Evolutionary conservation across 2,113 vertebrate genomes (phyloP), one percentile per base, ranked within the genome.

Genomic region (Muntiacus muntjak): DNA sequence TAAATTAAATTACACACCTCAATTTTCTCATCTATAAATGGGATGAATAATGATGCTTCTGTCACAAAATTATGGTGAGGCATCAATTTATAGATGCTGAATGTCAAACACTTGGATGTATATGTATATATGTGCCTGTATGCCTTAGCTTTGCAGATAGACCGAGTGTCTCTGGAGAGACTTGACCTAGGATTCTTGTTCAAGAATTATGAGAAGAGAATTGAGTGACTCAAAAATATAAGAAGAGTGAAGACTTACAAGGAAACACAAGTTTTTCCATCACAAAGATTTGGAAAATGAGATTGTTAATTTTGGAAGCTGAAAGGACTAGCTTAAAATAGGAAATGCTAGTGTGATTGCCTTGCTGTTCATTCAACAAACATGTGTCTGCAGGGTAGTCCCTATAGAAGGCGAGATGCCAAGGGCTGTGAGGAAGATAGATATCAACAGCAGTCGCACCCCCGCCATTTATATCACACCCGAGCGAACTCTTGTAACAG

Each of bases 291-390:
- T 47, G 52, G 54, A 64, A 92, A 96, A 92, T 5, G 55, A 78
- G 36, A 83, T 60, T 87, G 81, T 67, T 94, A 58, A 83, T 95
- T 95, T 40, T 95, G 62, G 76, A 83, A 88, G 45, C 82, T 78
- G 33, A 89, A 43, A 6, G 21, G 10, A 9, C 25, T 62, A 26
- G 21, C 88, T 85, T 92, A 92, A 92, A 79, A 85, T 60, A 89
- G 33, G 92, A 79, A 25, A 71, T 95, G 58, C 52, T 87, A 58
- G 86, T 74, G 50, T 86, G 58, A 60, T 60, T 81, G 71, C 52
- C 45, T 2, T 28, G 36, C 30, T 55, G 23, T 60, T 90, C 67
- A 71, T 81, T 62, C 58, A 67, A 45, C 50, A 85, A 60, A 89
- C n/a, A 79, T 2, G 16, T 60, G 28, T 71, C 50, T 87, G 40